Evolutionary conservation across 2,113 vertebrate genomes (phyloP).

Genomic region (Pollimyrus isidori): DNA sequence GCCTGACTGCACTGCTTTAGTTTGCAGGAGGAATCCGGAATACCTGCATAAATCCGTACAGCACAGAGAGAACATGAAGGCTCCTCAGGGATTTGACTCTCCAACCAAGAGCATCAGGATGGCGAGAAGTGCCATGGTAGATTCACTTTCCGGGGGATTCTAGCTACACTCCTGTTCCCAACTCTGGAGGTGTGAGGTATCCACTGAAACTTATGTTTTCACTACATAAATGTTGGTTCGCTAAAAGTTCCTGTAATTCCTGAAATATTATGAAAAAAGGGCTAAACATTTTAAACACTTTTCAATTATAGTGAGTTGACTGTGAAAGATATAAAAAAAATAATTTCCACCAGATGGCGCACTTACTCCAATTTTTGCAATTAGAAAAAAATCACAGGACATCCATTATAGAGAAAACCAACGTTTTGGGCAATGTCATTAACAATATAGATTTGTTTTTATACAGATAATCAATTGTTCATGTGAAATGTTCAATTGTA

Average conservation of each 20-base stretch:
- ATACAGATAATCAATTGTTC: neutral
- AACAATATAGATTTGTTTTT: neutral
- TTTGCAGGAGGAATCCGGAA: neutral
- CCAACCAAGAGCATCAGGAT: neutral
- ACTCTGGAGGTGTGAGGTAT: neutral
- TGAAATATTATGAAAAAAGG: neutral
- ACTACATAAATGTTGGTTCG: neutral
- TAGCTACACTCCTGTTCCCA: neutral
- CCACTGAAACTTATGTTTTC: neutral
- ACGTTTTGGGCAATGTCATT: neutral
- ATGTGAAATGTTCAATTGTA: neutral
- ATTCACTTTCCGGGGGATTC: neutral
- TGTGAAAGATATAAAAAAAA: neutral
- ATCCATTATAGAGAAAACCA: neutral
- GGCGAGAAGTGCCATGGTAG: neutral
- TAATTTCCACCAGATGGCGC: neutral
- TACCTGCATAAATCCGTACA: neutral
- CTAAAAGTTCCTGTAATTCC: neutral
- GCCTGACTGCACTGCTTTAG: neutral
- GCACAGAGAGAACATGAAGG: neutral
- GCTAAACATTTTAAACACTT: neutral
- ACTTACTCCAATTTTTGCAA: neutral
- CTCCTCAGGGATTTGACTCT: neutral
- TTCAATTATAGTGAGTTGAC: neutral
- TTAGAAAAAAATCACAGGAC: neutral